Percentiles rank a stretch among this genome's conserved stretches.
Evolutionary conservation across 1,140 invertebrate species (phyloP).

Genomic region (honey bee (Apis mellifera)): DNA sequence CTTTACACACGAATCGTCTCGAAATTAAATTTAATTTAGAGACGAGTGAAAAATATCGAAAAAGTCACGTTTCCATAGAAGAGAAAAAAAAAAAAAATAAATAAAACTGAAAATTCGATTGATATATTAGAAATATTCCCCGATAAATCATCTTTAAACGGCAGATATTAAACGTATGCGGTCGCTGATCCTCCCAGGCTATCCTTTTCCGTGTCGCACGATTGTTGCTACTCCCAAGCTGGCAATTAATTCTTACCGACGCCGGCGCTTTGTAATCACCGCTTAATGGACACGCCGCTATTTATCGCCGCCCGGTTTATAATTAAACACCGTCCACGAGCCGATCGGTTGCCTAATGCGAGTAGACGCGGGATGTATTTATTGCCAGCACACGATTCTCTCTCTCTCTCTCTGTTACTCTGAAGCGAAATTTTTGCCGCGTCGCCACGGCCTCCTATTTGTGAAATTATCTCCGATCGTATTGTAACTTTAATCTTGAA

Average conservation of each 20-base stretch:
- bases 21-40: too few species aligned
- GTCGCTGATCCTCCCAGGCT: not conserved
- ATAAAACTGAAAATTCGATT: too few species aligned
- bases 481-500: not conserved
- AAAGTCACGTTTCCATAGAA: too few species aligned
- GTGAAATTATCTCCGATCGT: not conserved
- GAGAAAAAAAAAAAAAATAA: too few species aligned
- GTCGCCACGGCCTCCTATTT: not conserved
- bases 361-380: constrained; percentile 18
- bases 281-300: constrained; percentile 28
- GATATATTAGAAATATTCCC: not conserved
- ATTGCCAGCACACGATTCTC: not conserved
- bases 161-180: not conserved
- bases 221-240: constrained; percentile 32
- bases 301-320: constrained; percentile 44
- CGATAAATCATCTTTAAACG: constrained; percentile 45
- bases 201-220: constrained; percentile 6
- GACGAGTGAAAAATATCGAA: too few species aligned
- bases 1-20: too few species aligned
- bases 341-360: constrained; percentile 31
- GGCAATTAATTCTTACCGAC: constrained; percentile 52
- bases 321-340: constrained; percentile 48
- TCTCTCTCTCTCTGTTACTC: not conserved
- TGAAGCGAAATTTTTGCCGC: not conserved
- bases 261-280: constrained; percentile 47